A percentile compares a stretch with the other conserved stretches of the same genome.
phyloP scores from a whole-genome alignment of 2,113 vertebrate genomes.

The Aegypius monachus region DNA sequence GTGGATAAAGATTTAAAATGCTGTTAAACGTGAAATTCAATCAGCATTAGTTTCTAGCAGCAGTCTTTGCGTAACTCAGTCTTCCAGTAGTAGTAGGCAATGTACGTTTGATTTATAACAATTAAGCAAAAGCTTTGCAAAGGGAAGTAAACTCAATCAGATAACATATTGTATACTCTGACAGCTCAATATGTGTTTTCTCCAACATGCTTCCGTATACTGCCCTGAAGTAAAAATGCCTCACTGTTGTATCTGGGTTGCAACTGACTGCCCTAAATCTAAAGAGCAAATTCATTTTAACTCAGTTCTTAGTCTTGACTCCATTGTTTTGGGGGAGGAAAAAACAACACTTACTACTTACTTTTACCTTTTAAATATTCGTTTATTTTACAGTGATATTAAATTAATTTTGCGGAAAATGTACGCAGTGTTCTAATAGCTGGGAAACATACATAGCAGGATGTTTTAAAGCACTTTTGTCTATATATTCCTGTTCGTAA shows the following conservation, averaged over 20 bases:
- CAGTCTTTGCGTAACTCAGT: not conserved
- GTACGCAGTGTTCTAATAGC: not conserved
- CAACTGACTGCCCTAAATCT: not conserved
- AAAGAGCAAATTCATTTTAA: not conserved
- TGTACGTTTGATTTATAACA: not conserved
- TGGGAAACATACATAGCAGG: not conserved
- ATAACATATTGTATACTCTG: not conserved
- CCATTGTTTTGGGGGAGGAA: not conserved
- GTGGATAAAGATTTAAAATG: not conserved
- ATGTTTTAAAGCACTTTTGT: not conserved
- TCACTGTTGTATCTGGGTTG: not conserved
- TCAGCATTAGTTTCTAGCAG: not conserved
- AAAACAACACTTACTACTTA: not conserved
- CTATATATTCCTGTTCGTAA: not conserved
- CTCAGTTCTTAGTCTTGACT: not conserved
- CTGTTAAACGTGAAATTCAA: not conserved
- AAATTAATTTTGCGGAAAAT: slow-evolving; percentile 1
- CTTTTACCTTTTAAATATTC: not conserved
- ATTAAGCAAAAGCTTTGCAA: not conserved
- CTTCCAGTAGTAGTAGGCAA: not conserved
- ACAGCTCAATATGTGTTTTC: not conserved
- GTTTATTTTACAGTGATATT: not conserved
- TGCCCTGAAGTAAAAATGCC: not conserved
- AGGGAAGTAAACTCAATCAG: not conserved
- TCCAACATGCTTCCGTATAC: not conserved